Percentiles rank a stretch among this genome's conserved stretches.
phyloP scores from a whole-genome alignment of 2,797 vertebrate species.

The Apodemus agrarius region DNA sequence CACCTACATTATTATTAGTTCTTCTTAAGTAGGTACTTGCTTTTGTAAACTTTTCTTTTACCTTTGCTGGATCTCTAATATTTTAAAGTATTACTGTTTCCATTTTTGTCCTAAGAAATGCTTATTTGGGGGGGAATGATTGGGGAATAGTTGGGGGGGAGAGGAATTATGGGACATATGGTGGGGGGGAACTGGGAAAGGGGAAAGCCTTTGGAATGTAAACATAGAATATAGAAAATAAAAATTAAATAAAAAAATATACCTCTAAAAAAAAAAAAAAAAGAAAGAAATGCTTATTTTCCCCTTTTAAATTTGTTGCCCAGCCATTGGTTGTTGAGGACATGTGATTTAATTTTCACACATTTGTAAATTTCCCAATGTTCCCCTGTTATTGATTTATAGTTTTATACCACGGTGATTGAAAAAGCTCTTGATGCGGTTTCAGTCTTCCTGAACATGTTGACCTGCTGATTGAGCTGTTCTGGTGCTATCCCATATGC shows the following conservation, averaged over 20 bases:
- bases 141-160: too few relatives aligned
- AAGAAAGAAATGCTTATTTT: neutral
- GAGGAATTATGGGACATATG: too few relatives aligned
- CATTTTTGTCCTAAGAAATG: neutral
- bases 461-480: neutral
- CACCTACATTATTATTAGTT: neutral
- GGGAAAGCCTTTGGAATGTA: too few relatives aligned
- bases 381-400: neutral
- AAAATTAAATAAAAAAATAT: too few relatives aligned
- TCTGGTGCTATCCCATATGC: neutral
- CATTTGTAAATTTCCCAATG: neutral
- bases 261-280: too few relatives aligned
- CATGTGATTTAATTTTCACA: neutral
- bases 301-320: neutral
- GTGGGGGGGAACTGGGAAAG: too few relatives aligned
- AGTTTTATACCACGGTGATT: too few relatives aligned
- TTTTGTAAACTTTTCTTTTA: neutral
- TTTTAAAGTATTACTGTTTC: neutral
- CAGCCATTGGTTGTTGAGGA: neutral
- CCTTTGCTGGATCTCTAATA: neutral
- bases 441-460: neutral
- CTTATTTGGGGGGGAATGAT: too few relatives aligned
- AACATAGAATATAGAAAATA: too few relatives aligned
- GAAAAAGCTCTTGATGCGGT: neutral
- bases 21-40: neutral